Evolutionary conservation across 2,797 vertebrate species (phyloP).

Genomic region (Numenius phaeopus): DNA sequence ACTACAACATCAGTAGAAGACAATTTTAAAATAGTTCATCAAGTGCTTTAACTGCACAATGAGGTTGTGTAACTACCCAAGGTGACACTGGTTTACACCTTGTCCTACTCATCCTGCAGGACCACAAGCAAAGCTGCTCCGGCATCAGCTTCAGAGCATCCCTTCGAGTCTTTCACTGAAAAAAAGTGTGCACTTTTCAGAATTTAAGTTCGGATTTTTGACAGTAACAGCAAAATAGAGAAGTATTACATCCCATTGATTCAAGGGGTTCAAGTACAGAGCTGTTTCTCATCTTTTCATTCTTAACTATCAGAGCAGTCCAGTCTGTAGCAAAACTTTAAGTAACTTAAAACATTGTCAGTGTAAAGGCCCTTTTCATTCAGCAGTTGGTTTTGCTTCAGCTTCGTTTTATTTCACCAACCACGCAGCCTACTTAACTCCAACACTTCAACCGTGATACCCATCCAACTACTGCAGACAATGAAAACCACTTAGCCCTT

Average conservation of each 20-base stretch:
- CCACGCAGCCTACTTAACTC: background rate
- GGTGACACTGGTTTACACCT: background rate
- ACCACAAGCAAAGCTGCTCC: background rate
- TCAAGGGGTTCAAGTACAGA: background rate
- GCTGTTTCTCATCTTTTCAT: background rate
- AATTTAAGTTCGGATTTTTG: background rate
- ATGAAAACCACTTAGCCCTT: background rate
- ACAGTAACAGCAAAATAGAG: background rate
- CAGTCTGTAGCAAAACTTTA: background rate
- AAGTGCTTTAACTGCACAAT: background rate
- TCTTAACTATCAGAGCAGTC: background rate
- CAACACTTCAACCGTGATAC: background rate
- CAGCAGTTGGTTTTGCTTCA: background rate
- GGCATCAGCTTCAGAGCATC: background rate
- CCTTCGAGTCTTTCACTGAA: background rate
- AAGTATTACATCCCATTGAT: background rate
- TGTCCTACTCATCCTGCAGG: background rate
- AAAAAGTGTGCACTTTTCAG: background rate
- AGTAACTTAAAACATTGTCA: background rate
- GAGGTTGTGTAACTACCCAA: background rate
- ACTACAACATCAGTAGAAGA: background rate
- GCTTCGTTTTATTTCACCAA: background rate
- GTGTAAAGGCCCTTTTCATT: background rate
- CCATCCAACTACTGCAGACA: background rate
- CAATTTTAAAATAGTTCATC: background rate